Evolutionary conservation across 2,113 vertebrate species (phyloP), one percentile per base, ranked within the genome.

Genomic region (human): DNA sequence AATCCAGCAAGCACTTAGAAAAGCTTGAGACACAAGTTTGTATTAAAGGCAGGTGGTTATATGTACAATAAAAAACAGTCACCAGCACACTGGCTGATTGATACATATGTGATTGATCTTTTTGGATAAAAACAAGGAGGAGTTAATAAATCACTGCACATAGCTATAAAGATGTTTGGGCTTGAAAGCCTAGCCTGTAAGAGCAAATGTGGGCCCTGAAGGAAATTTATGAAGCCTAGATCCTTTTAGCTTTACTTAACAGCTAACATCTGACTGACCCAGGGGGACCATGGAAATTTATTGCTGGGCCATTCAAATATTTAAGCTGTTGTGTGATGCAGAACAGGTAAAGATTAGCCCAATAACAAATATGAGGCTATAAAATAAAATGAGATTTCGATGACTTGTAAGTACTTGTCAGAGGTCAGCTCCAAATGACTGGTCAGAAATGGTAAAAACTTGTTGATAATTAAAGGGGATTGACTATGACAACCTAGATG

Each of bases 181-280:
- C 93, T 98, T 97, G 96, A 98, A 96, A 99, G 98, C 98, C 97
- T 92, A 18, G 98, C 98, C 98, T 94, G 40, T 95, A 97, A 98
- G 97, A 98, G 96, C 96, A 96, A 98, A 98, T 93, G 98, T 98
- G 97, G 98, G 97, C 96, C 96, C 95, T 98, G 97, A 98, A 98
- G 97, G 97, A 98, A 98, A 98, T 98, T 98, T 97, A 98, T 96
- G 94, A 97, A 96, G 97, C 97, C 98, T 97, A 93, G 97, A 98
- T 98, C 97, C 79, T 98, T 99, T 98, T 98, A 98, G 95, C 98
- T 98, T 99, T 98, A 97, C 98, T 97, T 99, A 98, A 99, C 97
- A 92, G 98, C 96, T 98, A 98, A 98, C 98, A 98, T 98, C 98
- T 99, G 99, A 98, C 93, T 97, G 94, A 98, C 84, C 84, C 97